Evolutionary conservation across 2,888 invertebrate species (phyloP), one percentile per base, ranked within the genome.

Genomic region (Artemia sp.): DNA sequence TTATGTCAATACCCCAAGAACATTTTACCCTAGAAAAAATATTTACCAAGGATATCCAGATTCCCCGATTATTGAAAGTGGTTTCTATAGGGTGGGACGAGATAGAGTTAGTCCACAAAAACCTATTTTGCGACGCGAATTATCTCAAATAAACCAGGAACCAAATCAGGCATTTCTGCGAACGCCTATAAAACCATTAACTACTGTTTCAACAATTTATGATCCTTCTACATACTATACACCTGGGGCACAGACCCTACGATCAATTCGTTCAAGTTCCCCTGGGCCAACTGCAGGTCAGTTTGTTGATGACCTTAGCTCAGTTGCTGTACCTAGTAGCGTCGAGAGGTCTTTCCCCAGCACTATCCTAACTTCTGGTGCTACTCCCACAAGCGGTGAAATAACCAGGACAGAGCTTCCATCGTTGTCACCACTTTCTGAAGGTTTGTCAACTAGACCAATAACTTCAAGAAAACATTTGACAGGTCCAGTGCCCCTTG

Each of bases 251-350:
- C n/a, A 58, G 24, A 58, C 71, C 11, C 67, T 69, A 24, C 24
- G 71, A 51, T 66, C 67, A n/a, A 58, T 71, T 12, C 86, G 80
- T 78, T 84, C 80, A 75, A 83, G 86, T 79, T 85, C 87, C 7
- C 85, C 86, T 12, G 66, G 85, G 85, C 78, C 80, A 82, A 72
- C 83, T 84, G 75, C 83, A 82, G 12, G 78, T 81, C 73, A 74
- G 75, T 74, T 53, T 70, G 12, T 67, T 67, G 12, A 71, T 77
- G 91, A 92, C 79, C 83, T 92, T 75, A 91, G 91, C 80, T 90
- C 90, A 66, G 91, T 92, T 72, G 84, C 87, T 68, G 86, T 86
- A 76, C 86, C 89, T 67, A 88, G 89, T 24, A 88, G 84, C 10
- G 90, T 87, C n/a, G 78, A 77, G 75, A 84, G 87, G 69, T 89